A percentile compares a stretch with the other conserved stretches of the same genome.
phyloP scores from a whole-genome alignment of 2,113 vertebrate genomes.

The Brachyhypopomus gauderio region DNA sequence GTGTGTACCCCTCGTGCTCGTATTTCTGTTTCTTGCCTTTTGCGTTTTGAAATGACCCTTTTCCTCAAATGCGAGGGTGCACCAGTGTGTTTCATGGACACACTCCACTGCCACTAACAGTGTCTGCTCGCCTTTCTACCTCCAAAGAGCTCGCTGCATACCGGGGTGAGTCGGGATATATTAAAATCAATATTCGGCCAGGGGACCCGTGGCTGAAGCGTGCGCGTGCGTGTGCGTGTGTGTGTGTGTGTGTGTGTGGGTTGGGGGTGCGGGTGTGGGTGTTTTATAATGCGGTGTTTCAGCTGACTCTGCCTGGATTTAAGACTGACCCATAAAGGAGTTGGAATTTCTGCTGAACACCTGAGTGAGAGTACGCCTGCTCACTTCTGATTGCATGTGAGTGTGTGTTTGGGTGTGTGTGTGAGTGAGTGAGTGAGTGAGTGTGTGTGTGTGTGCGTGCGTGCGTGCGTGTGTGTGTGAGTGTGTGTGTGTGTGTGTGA shows the following conservation, averaged over 20 bases:
- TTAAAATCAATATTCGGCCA: constrained; percentile 63
- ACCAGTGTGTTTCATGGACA: constrained; percentile 67
- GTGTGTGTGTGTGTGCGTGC: constrained; percentile 9
- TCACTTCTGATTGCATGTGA: constrained; percentile 15
- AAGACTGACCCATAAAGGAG: constrained; percentile 62
- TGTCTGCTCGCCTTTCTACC: constrained; percentile 69
- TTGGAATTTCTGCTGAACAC: constrained; percentile 47
- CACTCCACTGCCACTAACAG: constrained; percentile 56
- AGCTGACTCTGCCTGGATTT: constrained; percentile 64
- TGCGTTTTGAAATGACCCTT: constrained; percentile 55
- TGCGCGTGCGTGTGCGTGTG: neutral
- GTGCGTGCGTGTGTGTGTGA: constrained; percentile 13
- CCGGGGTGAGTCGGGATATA: constrained; percentile 80
- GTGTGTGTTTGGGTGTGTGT: constrained; percentile 20
- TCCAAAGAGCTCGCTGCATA: constrained; percentile 75
- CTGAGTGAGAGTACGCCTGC: constrained; percentile 16
- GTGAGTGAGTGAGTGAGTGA: neutral
- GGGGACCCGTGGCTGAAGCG: neutral
- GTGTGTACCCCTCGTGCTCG: constrained; percentile 58
- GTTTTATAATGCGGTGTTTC: constrained; percentile 61
- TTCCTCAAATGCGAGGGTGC: constrained; percentile 50
- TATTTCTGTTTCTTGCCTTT: constrained; percentile 56
- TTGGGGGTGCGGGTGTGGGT: neutral
- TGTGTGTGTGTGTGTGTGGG: neutral
- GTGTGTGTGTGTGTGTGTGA: constrained; percentile 43